A percentile compares a stretch with the other conserved stretches of the same genome.
Conservation (phyloP, 2,888 invertebrate genomes). For the Mythimna ferrago region DNA sequence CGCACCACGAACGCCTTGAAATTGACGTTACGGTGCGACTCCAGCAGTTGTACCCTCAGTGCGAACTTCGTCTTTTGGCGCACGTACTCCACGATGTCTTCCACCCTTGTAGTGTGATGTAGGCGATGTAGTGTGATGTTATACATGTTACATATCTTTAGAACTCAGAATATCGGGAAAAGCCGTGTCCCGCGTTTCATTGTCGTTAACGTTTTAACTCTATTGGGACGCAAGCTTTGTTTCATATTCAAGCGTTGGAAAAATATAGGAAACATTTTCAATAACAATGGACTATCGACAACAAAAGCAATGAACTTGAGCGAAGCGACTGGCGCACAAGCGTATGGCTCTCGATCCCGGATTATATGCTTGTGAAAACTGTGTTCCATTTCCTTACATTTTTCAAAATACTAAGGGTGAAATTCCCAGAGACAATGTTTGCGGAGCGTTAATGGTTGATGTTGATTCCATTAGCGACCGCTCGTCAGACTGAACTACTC, state of each 20-base stretch:
- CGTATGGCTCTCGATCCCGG: conserved; percentile 1
- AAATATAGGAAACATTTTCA: conserved; percentile 34
- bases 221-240: conserved; percentile 33
- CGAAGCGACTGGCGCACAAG: conserved; percentile 3
- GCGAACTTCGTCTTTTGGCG: too few relatives aligned
- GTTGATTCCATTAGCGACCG: conserved; percentile 53
- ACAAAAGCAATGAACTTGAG: conserved; percentile 49
- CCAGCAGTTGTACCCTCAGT: too few relatives aligned
- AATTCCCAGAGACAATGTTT: conserved; percentile 38
- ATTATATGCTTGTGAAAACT: conserved; percentile 6
- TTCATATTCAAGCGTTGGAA: conserved; percentile 24
- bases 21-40: too few relatives aligned
- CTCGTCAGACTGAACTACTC: conserved; percentile 30
- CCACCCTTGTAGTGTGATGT: too few relatives aligned
- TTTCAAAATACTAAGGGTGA: conserved; percentile 29
- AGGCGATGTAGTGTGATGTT: too few relatives aligned
- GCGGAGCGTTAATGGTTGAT: conserved; percentile 26
- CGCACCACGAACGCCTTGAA: too few relatives aligned
- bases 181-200: conserved; percentile 1
- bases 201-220: conserved; percentile 20
- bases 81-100: too few relatives aligned
- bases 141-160: neutral
- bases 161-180: conserved; percentile 9
- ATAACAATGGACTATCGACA: conserved; percentile 39
- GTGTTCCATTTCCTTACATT: conserved; percentile 1